Evolutionary conservation across 1,140 invertebrate genomes (phyloP).

Genomic region (Caerostris extrusa): DNA sequence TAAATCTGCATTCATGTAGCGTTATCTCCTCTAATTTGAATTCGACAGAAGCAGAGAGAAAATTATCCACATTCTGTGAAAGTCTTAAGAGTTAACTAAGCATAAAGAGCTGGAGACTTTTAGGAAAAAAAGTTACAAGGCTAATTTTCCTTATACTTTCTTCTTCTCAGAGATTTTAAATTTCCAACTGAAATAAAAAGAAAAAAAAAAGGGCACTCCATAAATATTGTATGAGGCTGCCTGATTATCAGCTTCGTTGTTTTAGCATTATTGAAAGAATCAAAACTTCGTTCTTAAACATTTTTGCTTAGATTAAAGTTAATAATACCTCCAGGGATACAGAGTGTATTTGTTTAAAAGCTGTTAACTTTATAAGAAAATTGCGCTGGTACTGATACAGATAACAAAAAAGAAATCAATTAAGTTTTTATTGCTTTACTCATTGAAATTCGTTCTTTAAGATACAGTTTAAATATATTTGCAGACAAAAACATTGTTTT

Average conservation of each 20-base stretch:
- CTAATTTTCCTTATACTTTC: background rate
- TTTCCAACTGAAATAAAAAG: constrained; percentile 23
- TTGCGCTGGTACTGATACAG: background rate
- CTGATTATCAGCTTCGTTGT: constrained; percentile 71
- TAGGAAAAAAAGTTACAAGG: constrained; percentile 7
- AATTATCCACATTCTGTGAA: constrained; percentile 61
- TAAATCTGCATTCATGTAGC: constrained; percentile 14
- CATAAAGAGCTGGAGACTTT: constrained; percentile 6
- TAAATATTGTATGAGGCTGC: constrained; percentile 69
- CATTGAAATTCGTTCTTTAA: background rate
- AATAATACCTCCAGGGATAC: background rate
- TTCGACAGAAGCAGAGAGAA: constrained; percentile 40
- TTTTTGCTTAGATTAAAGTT: constrained; percentile 9
- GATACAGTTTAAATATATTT: background rate
- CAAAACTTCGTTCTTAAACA: constrained; percentile 23
- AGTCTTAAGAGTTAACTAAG: constrained; percentile 54
- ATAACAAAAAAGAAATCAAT: background rate
- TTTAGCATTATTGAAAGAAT: constrained; percentile 63
- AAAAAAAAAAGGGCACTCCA: background rate
- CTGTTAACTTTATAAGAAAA: background rate
- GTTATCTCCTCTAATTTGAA: constrained; percentile 58
- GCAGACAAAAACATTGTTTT: no score
- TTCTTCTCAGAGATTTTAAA: constrained; percentile 5
- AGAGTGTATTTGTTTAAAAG: background rate
- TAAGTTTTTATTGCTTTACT: background rate